Base-by-base conservation (phyloP, 2,888 invertebrate species). In the Idaea biselata region DNA sequence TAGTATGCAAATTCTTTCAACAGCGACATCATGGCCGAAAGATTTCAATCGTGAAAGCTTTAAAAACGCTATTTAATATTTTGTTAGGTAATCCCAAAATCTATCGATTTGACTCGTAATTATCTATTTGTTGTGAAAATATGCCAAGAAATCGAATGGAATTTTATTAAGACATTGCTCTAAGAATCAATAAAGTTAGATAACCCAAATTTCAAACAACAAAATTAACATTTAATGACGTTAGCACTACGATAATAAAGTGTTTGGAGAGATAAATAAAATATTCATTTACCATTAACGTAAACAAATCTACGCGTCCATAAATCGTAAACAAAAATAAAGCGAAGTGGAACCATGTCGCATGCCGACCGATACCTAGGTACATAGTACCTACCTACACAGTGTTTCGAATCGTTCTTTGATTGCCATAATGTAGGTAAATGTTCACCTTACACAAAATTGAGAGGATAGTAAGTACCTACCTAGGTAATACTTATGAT, bases 191-290 rank as follows among this genome's bases (percentile, higher is more conserved):
- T 44, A 44, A 44, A 44, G 14, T 44, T 44, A 44, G 44, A 44
- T 44, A 44, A 44, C 44, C 44, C 44, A 14, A 44, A 44, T 8
- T 44, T 44, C 3, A 44, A 44, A 44, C 44, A 44, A 44, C 44
- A 44, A 44, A 44, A 44, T 44, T 44, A 44, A 44, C 44, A 44
- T 44, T 44, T 44, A 44, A 44, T 44, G 44, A 44, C 44, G 44
- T 44, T 44, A 14, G 5, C 14, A 44, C 8, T 44, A 44, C 7
- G 44, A 44, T 44, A 44, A 44, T 44, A 44, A 44, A 44, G 44
- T 44, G 44, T 44, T 44, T 44, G 44, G 11, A 44, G 14, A 44
- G 8, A 44, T 44, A 44, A 44, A 44, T 14, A 44, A 44, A 14
- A 44, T 44, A 14, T 44, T 44, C 14, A 44, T 14, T 8, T 44